Base-by-base conservation (phyloP, 2,888 invertebrate genomes). In the Suillia variegata region DNA sequence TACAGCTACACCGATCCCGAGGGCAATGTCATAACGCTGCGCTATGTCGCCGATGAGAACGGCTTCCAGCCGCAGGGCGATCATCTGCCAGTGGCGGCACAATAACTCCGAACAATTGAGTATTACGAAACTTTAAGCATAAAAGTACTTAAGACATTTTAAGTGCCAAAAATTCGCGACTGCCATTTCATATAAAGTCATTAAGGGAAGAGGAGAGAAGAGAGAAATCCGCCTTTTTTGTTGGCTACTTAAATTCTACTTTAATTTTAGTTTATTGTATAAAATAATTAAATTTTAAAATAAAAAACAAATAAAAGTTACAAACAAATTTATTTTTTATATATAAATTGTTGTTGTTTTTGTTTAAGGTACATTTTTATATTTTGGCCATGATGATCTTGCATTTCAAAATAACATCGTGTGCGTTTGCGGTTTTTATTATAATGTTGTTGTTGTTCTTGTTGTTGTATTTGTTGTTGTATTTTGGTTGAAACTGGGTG, bases 1-100 rank as follows among this genome's bases (percentile, higher is more conserved):
- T 90, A 88, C 73, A 87, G 88, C 1, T 90, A 90, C 75, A 86
- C 87, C 2, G 89, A 89, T 54, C 89, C 88, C 13, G 89, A 90
- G 63, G 90, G 90, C 31, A 87, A 87, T 26, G 67, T 87, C 24
- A 87, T 89, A 62, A 85, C 85, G 50, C 82, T 90, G 26, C 86
- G 72, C 61, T 90, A 89, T 69, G 85, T 87, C 55, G 90, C 90
- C 63, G 90, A 90, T 74, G 89, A 90, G 78, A 89, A 90, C 73
- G 89, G 89, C 22, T 89, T 88, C 80, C 87, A 86, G 70, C 88
- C 89, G 0, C 82, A 86, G 63, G 89, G 89, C 13, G 87, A 85
- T 67, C 89, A 89, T 73, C 80, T 89, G 61, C 88, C 89, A 1
- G 85, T 84, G 52, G 78, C 84, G 38, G 84, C 85, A 22, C 75